Conservation (phyloP, 1,140 invertebrate species). For the Chrysomallon squamiferum region DNA sequence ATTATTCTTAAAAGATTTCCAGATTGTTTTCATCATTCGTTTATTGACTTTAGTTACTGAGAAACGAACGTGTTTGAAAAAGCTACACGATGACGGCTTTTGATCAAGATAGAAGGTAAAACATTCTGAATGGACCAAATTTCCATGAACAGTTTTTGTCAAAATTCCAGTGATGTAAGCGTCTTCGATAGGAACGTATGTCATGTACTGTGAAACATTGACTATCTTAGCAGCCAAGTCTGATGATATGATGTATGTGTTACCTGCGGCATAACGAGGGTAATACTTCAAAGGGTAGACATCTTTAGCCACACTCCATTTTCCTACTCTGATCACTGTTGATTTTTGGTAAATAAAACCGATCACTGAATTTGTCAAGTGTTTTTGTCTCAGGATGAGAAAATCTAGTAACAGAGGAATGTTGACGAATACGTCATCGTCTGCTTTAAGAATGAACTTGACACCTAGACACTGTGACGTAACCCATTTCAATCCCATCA, state of each 20-base stretch:
- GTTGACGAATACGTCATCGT: slow-evolving; percentile 56
- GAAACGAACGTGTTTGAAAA: too few relatives aligned
- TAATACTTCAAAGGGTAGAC: slow-evolving; percentile 37
- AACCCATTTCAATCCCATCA: slow-evolving; percentile 82
- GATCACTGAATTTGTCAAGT: too few relatives aligned
- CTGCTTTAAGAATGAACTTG: slow-evolving; percentile 64
- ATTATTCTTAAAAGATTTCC: too few relatives aligned
- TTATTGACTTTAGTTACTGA: too few relatives aligned
- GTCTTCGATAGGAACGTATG: slow-evolving; percentile 60
- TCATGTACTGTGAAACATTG: slow-evolving; percentile 42
- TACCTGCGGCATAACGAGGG: slow-evolving; percentile 43
- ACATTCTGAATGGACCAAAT: too few relatives aligned
- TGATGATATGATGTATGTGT: slow-evolving; percentile 45
- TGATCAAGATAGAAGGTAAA: too few relatives aligned
- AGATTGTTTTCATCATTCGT: too few relatives aligned
- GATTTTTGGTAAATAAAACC: too few relatives aligned
- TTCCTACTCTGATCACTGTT: slow-evolving; percentile 23
- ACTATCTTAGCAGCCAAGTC: slow-evolving; percentile 34
- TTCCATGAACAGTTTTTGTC: too few relatives aligned
- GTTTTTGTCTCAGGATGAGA: too few relatives aligned
- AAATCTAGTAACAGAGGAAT: too few relatives aligned
- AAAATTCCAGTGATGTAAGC: slow-evolving; percentile 64
- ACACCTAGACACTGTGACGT: slow-evolving; percentile 72
- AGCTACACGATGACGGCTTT: too few relatives aligned
- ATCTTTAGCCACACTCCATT: slow-evolving; percentile 36